Evolutionary conservation across 2,113 vertebrate genomes (phyloP).

Genomic region (Delphinus delphis): DNA sequence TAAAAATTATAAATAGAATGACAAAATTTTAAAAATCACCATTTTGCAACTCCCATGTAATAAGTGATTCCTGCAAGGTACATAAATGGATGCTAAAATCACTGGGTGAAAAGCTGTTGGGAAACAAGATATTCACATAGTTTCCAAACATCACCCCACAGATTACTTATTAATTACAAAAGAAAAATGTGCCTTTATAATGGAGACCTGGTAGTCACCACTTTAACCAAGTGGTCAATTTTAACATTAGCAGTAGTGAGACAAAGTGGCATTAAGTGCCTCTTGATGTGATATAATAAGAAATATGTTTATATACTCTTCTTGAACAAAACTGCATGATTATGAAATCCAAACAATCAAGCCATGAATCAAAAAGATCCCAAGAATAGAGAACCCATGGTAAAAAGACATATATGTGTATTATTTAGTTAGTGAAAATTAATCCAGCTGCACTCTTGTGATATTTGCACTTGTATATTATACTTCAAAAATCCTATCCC

Average conservation of each 20-base stretch:
- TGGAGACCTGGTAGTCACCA: neutral
- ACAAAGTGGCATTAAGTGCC: neutral
- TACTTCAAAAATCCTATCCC: conserved; percentile 36
- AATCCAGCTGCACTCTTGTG: neutral
- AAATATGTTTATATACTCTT: neutral
- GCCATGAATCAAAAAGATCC: neutral
- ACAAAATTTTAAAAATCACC: neutral
- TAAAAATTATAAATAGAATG: conserved; percentile 18
- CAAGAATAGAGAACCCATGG: neutral
- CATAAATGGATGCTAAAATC: conserved; percentile 8
- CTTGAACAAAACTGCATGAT: conserved; percentile 4
- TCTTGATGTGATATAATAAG: neutral
- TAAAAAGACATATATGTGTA: neutral
- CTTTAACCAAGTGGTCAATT: neutral
- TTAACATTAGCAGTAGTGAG: neutral
- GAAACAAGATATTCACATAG: neutral
- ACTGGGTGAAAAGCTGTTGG: neutral
- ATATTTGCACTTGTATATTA: neutral
- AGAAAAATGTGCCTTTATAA: neutral
- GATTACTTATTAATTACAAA: conserved; percentile 34
- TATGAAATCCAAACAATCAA: conserved; percentile 9
- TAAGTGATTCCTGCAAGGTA: neutral
- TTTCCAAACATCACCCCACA: neutral
- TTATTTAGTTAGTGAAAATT: conserved; percentile 44
- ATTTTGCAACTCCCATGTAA: neutral